Evolutionary conservation across 2,888 invertebrate species (phyloP), one percentile per base, ranked within the genome.

Genomic region (Drosophila mercatorum): DNA sequence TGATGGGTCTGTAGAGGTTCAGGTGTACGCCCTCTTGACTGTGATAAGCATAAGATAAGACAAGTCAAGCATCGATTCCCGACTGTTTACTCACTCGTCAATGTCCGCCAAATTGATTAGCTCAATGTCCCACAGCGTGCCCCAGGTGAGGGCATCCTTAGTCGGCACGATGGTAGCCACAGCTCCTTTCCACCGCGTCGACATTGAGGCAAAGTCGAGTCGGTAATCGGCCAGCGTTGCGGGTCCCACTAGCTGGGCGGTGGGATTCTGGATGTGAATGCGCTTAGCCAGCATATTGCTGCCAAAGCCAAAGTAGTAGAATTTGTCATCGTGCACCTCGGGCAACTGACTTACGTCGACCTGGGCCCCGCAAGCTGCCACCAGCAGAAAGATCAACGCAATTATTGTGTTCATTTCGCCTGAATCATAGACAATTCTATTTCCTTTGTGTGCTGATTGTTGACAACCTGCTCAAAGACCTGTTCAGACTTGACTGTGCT

Each of bases 281-380:
- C 98, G 94, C 91, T 95, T 95, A 11, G 95, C 94, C 53, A 97
- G 93, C 91, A 98, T 94, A 93, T 98, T 98, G 91, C 98, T 98
- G 2, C 98, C 98, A 91, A 96, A 98, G 0, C 96, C 97, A 93
- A 97, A 98, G 92, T 98, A 98, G 43, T 96, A 92, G 91, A 97
- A 97, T 34, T 67, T 86, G 1, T 62, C 31, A 12, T 72, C 80
- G 38, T 74, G 68, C 2, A 73, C 68, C 56, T 82, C 88, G 5
- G 74, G 72, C 47, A 46, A 31, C 2, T 43, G 14, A 57, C 28
- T 11, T 49, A 28, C n/a, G 17, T 8, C 28, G 6, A 55, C 6
- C 5, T 31, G n/a, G 3, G 55, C n/a, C 4, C 55, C 55, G 10
- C 28, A 12, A 11, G 41, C 34, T 2, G 44, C n/a, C 2, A 26